Evolutionary conservation across 2,797 vertebrate species (phyloP).

Genomic region (Phyllotis vaccarum): DNA sequence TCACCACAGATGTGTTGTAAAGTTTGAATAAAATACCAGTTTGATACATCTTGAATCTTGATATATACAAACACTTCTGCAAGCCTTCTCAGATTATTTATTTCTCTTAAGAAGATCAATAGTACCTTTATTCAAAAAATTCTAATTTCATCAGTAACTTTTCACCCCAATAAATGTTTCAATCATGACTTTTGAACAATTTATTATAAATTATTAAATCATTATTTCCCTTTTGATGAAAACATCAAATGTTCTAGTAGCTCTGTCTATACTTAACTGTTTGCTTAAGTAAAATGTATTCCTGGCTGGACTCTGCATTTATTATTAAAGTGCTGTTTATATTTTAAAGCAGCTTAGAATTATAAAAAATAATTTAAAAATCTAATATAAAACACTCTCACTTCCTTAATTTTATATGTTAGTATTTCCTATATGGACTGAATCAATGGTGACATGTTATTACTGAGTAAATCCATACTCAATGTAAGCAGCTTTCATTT

Average conservation of each 20-base stretch:
- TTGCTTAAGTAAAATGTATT: background rate
- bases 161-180: constrained; percentile 20
- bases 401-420: background rate
- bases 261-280: background rate
- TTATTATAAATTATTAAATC: constrained; percentile 21
- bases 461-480: background rate
- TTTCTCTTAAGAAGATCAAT: constrained; percentile 12
- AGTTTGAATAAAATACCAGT: constrained; percentile 38
- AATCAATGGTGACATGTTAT: background rate
- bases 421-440: background rate
- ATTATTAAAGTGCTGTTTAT: background rate
- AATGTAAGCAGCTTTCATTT: background rate
- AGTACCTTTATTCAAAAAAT: background rate
- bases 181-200: constrained; percentile 14
- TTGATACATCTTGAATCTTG: constrained; percentile 18
- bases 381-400: background rate
- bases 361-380: background rate
- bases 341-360: constrained; percentile 19
- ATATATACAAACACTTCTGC: background rate
- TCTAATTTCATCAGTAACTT: background rate
- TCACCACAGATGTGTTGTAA: background rate
- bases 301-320: background rate
- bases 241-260: background rate
- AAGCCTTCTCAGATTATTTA: background rate
- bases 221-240: background rate